phyloP scores from a whole-genome alignment of 2,888 invertebrate species.

The Tenthredo mesomela region DNA sequence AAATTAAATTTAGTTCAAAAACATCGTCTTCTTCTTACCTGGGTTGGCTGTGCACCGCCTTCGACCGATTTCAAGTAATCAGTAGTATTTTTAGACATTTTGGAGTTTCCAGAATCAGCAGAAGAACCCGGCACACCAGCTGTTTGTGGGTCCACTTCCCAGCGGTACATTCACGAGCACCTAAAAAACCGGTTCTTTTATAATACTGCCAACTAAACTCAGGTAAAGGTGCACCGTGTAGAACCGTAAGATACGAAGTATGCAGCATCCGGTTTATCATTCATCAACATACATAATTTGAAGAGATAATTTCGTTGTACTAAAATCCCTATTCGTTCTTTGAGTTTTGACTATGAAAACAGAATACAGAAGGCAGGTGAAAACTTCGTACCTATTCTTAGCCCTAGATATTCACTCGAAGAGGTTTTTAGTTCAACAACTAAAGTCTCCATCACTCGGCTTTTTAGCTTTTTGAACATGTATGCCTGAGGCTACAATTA shows the following conservation, averaged over 20 bases:
- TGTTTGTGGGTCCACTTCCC: conserved; percentile 11
- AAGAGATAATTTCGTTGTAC: neutral
- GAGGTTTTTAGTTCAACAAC: neutral
- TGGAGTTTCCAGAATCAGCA: neutral
- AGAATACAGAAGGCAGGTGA: neutral
- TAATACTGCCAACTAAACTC: neutral
- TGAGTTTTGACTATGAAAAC: neutral
- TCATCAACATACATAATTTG: neutral
- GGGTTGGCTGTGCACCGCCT: conserved; percentile 68
- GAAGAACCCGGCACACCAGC: neutral
- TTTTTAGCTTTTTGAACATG: neutral
- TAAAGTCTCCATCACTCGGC: neutral
- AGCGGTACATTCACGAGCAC: conserved; percentile 11
- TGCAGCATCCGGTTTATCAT: neutral
- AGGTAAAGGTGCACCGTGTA: neutral
- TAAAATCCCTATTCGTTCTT: neutral
- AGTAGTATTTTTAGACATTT: conserved; percentile 65
- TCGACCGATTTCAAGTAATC: conserved; percentile 73
- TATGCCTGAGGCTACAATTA: neutral
- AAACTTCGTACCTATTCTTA: neutral
- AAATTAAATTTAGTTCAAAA: neutral
- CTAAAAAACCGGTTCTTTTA: conserved; percentile 19
- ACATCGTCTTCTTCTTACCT: conserved; percentile 66
- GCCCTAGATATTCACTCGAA: neutral
- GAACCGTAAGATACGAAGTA: neutral